Base-by-base conservation (phyloP, 2,888 invertebrate genomes). In the Tineola bisselliella region DNA sequence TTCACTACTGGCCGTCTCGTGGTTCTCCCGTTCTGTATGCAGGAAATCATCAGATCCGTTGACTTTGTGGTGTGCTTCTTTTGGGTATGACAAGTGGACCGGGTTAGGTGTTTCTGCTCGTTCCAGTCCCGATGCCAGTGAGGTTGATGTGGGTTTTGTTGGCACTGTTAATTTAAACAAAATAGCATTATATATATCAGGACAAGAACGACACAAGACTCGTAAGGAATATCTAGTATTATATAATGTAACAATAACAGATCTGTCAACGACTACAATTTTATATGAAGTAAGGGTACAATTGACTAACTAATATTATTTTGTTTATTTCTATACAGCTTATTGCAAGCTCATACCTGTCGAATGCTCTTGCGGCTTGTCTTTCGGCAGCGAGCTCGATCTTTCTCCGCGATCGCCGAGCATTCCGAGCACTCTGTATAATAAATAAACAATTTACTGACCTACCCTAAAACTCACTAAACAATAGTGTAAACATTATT, bases 351-450 rank as follows among this genome's bases (percentile, higher is more conserved):
- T n/a, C 25, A 25, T 59, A 43, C 43, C 43, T 15, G 43, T 61
- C 44, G 74, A 75, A 64, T 76, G 76, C 63, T 76, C 80, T 5
- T 10, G 19, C 8, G 5, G 25, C 64, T 77, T 79, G 67, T 84
- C 86, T 62, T 82, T 81, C 6, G 87, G 87, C 61, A 86, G 61
- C 0, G 82, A 79, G 0, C 80, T 69, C 2, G 79, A 67, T 0
- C 86, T 75, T 1, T 68, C 71, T 0, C 66, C 66, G 31, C 61
- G 67, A 65, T 65, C 61, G 61, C 66, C 54, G 19, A 78, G 64
- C 84, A 87, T 84, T 15, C 84, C 78, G 19, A 88, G 68, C 25
- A 88, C 82, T 63, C 87, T 87, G 68, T 6, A 63, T 25, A 56
- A 56, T 56, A 18, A 56, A 17, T 13, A 52, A 52, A 52, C 4